Conservation (phyloP, 2,113 vertebrate genomes). For the Petromus typicus region DNA sequence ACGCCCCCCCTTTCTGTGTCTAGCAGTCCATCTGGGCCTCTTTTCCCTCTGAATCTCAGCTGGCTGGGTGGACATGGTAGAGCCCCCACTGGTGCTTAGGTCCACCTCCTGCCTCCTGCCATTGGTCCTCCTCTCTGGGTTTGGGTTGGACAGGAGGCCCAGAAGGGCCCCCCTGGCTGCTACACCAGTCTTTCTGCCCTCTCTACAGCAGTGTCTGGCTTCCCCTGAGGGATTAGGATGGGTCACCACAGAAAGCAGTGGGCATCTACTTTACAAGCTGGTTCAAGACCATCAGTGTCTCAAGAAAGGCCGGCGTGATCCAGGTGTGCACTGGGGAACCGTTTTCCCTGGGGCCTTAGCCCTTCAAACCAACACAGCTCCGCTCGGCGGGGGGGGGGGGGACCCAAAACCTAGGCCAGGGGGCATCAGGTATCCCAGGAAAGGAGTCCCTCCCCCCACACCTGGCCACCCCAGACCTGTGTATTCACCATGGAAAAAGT, state of each 20-base stretch:
- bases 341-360: not conserved
- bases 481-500: not conserved
- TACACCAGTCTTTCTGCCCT: not conserved
- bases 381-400: no score
- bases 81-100: not conserved
- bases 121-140: not conserved
- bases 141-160: no score
- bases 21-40: not conserved
- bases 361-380: not conserved
- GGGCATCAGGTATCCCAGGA: not conserved
- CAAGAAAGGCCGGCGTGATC: not conserved
- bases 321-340: rapidly evolving
- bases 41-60: not conserved
- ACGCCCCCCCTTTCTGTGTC: not conserved
- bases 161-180: not conserved
- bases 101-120: not conserved
- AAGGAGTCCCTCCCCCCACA: not conserved
- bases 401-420: not conserved
- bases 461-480: not conserved
- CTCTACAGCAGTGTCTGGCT: not conserved
- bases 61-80: not conserved
- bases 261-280: not conserved
- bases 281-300: not conserved
- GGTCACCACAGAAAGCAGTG: not conserved
- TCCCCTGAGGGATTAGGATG: not conserved